These are phyloP conservation scores for Zootermopsis nevadensis DNA, from an alignment of 2,888 invertebrate genomes.

Conservation along the genomic window DNA sequence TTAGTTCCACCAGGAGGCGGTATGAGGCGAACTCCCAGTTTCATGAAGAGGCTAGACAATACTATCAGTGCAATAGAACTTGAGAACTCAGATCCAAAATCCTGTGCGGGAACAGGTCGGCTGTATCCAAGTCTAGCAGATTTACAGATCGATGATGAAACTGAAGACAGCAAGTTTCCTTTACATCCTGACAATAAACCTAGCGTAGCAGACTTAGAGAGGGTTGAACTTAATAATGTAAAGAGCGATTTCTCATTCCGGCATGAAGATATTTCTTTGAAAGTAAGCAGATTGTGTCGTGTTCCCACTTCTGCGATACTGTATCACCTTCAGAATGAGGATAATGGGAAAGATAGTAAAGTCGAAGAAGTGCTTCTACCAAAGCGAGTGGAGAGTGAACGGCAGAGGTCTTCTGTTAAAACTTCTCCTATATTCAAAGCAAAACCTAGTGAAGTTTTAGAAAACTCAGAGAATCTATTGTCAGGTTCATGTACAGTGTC, in stretches of 20 bases:
- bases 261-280: slow-evolving; percentile 53
- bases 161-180: too few relatives aligned
- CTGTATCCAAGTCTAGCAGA: slow-evolving; percentile 16
- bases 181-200: background rate
- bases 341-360: background rate
- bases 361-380: slow-evolving; percentile 22
- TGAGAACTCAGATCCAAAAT: background rate
- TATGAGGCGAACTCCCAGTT: slow-evolving; percentile 39
- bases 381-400: slow-evolving; percentile 43
- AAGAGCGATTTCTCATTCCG: background rate
- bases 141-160: background rate
- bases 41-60: slow-evolving; percentile 10
- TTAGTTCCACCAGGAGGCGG: background rate
- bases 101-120: background rate
- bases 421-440: background rate
- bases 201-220: background rate
- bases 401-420: slow-evolving; percentile 40
- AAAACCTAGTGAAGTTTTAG: background rate
- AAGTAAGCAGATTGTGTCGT: slow-evolving; percentile 56
- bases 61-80: background rate
- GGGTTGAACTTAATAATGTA: background rate
- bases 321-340: slow-evolving; percentile 54
- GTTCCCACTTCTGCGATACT: slow-evolving; percentile 56
- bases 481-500: background rate
- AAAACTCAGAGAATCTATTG: background rate